Conservation (phyloP, 2,113 vertebrate genomes). For the Ptyas mucosa region DNA sequence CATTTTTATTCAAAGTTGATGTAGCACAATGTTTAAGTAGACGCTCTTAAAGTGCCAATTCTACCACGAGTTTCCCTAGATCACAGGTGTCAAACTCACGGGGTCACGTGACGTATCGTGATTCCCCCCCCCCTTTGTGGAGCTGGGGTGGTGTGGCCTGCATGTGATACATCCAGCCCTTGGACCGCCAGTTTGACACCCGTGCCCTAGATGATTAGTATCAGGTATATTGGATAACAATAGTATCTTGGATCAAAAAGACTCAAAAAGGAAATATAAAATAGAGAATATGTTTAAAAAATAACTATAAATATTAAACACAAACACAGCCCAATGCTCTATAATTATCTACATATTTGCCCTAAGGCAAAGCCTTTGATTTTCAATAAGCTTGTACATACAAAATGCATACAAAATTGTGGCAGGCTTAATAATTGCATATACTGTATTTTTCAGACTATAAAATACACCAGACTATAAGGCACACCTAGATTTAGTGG, state of each 20-base stretch:
- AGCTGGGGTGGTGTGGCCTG: too few relatives aligned
- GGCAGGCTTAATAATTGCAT: neutral
- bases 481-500: too few relatives aligned
- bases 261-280: neutral
- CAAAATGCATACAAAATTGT: neutral
- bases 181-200: too few relatives aligned
- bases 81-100: too few relatives aligned
- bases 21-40: neutral
- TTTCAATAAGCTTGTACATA: neutral
- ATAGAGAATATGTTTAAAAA: neutral
- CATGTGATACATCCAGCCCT: too few relatives aligned
- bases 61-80: neutral
- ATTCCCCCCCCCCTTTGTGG: too few relatives aligned
- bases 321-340: neutral
- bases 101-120: too few relatives aligned
- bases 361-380: neutral
- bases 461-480: too few relatives aligned
- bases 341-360: neutral
- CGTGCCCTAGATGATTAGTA: neutral
- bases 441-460: too few relatives aligned
- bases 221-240: neutral
- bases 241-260: neutral
- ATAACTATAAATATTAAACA: neutral
- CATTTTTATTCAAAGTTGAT: neutral
- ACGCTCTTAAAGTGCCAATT: neutral